Percentiles rank a stretch among this genome's conserved stretches.
phyloP scores from a whole-genome alignment of 1,140 invertebrate genomes.

The Campoletis sonorensis region DNA sequence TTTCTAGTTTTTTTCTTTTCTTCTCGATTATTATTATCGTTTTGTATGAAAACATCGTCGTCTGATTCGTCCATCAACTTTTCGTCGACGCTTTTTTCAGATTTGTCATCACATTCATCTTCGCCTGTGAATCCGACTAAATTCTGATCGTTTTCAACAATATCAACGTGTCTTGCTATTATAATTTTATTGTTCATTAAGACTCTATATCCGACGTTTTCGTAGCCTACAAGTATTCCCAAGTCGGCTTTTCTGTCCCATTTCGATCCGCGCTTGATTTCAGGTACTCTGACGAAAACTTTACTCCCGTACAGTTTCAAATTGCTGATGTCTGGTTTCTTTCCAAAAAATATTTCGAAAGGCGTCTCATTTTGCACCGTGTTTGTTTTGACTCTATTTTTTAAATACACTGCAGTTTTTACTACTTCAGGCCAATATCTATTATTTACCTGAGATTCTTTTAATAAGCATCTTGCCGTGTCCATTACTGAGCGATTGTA shows the following conservation, averaged over 20 bases:
- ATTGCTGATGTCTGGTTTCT: constrained; percentile 50
- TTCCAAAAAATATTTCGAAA: constrained; percentile 53
- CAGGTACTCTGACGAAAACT: constrained; percentile 51
- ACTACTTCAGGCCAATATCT: constrained; percentile 57
- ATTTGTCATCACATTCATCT: constrained; percentile 28
- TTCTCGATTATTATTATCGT: background rate
- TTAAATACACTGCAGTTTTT: constrained; percentile 53
- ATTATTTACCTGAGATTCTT: constrained; percentile 45
- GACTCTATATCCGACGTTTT: constrained; percentile 51
- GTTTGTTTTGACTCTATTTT: constrained; percentile 53
- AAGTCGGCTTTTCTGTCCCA: constrained; percentile 52
- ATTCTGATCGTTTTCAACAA: constrained; percentile 51
- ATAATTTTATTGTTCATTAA: constrained; percentile 52
- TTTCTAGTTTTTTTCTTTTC: background rate
- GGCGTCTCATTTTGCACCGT: constrained; percentile 52
- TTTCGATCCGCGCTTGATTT: constrained; percentile 45
- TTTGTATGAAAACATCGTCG: background rate
- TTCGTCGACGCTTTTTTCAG: background rate
- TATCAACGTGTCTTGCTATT: constrained; percentile 52
- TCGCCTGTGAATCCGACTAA: constrained; percentile 47
- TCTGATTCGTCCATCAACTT: constrained; percentile 16
- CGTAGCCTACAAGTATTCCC: constrained; percentile 53
- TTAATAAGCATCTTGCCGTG: constrained; percentile 51
- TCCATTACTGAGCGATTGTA: constrained; percentile 50
- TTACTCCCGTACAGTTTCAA: constrained; percentile 53